phyloP scores from a whole-genome alignment of 1,140 invertebrate species.

The Pseudomyrmex dendroicus region DNA sequence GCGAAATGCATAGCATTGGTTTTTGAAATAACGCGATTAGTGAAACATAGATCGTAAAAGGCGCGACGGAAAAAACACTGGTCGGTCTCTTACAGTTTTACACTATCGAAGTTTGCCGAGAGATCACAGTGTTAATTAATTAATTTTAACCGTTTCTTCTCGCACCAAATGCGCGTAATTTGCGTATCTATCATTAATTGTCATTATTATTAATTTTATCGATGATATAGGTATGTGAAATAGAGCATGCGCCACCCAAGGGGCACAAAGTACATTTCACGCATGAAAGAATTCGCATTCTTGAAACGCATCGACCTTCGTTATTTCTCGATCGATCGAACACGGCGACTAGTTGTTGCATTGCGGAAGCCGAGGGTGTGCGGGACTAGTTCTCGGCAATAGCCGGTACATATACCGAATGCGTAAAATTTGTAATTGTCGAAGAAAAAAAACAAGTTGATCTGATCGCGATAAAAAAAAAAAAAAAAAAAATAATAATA shows the following conservation, averaged over 20 bases:
- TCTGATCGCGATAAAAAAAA: too few relatives aligned
- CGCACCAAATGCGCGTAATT: too few relatives aligned
- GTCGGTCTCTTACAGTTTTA: too few relatives aligned
- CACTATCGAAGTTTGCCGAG: too few relatives aligned
- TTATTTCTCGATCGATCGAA: constrained; percentile 43
- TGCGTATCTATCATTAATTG: too few relatives aligned
- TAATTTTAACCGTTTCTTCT: too few relatives aligned
- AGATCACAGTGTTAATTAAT: too few relatives aligned
- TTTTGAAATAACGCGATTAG: neutral
- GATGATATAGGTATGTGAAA: neutral
- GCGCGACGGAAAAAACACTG: too few relatives aligned
- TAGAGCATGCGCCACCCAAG: neutral
- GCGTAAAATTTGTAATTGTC: neutral
- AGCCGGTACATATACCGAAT: neutral
- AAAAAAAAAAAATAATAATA: too few relatives aligned
- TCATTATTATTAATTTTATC: neutral
- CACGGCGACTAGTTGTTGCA: constrained; percentile 9
- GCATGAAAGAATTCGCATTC: constrained; percentile 29
- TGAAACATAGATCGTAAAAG: neutral
- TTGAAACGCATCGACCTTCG: neutral
- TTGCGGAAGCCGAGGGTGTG: constrained; percentile 10
- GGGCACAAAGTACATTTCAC: neutral
- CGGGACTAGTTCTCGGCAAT: neutral
- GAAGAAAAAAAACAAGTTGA: too few relatives aligned
- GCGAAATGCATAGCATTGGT: neutral